These are phyloP conservation scores for Acrossocheilus fasciatus DNA, from an alignment of 2,797 vertebrate genomes.

Conservation along the genomic window DNA sequence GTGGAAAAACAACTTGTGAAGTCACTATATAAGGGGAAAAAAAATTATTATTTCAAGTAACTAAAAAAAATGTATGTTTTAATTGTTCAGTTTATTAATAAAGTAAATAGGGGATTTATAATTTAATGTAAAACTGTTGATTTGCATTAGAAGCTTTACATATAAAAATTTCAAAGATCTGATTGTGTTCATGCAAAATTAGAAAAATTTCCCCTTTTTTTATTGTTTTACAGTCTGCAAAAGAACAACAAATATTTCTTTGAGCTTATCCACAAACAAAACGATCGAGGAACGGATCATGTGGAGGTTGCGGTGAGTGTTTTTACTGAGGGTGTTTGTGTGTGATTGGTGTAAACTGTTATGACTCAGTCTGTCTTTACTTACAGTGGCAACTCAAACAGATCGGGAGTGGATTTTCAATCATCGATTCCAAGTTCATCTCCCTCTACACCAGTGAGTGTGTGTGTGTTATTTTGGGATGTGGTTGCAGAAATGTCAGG, in stretches of 20 bases:
- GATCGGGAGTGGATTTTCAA: slow-evolving; percentile 75
- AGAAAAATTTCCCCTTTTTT: neutral
- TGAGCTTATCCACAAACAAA: slow-evolving; percentile 93
- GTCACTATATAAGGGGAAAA: neutral
- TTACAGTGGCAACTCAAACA: slow-evolving; percentile 87
- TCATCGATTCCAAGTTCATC: slow-evolving; percentile 86
- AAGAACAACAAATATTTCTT: slow-evolving; percentile 88
- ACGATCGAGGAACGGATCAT: slow-evolving; percentile 87
- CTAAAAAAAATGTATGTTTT: neutral
- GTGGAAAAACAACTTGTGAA: neutral
- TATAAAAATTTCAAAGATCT: neutral
- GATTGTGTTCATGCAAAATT: neutral
- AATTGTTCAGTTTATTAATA: neutral
- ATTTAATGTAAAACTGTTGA: neutral
- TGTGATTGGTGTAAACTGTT: neutral
- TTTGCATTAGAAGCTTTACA: neutral
- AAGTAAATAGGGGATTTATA: neutral
- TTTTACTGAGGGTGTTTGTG: neutral
- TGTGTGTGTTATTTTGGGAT: slow-evolving; percentile 37
- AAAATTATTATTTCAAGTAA: neutral
- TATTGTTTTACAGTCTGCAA: slow-evolving; percentile 78
- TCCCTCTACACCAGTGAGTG: slow-evolving; percentile 92
- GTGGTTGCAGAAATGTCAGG: slow-evolving; percentile 47
- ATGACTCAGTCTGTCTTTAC: slow-evolving; percentile 50
- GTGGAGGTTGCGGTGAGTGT: slow-evolving; percentile 91